phyloP scores from a whole-genome alignment of 2,797 vertebrate species.

The Tokudaia muenninki region DNA sequence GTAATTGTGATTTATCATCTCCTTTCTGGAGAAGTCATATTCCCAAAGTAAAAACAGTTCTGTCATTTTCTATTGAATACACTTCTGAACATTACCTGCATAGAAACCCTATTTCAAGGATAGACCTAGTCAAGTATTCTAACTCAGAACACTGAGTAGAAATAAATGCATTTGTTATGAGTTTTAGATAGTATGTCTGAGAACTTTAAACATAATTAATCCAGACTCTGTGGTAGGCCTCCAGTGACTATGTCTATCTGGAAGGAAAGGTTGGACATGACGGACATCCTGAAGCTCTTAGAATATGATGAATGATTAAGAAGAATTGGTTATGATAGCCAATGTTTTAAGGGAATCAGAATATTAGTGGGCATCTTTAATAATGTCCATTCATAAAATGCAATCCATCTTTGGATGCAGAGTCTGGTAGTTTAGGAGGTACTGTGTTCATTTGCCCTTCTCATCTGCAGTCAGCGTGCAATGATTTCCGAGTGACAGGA shows the following conservation, averaged over 20 bases:
- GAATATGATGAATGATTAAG: slow-evolving; percentile 8
- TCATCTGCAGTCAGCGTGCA: not conserved
- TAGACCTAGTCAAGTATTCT: slow-evolving; percentile 59
- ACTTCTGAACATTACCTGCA: slow-evolving; percentile 45
- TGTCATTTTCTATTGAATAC: slow-evolving; percentile 66
- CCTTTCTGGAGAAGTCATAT: slow-evolving; percentile 78
- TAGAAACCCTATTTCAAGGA: slow-evolving; percentile 33
- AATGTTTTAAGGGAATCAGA: not conserved
- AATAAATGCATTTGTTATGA: slow-evolving; percentile 41
- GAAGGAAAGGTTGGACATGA: not conserved
- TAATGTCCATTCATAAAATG: not conserved
- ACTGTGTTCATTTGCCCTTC: not conserved
- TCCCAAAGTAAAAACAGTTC: slow-evolving; percentile 50
- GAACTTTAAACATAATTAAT: slow-evolving; percentile 71
- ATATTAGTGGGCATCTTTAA: slow-evolving; percentile 15
- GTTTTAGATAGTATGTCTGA: slow-evolving; percentile 32
- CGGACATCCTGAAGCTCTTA: not conserved
- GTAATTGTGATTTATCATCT: slow-evolving; percentile 82
- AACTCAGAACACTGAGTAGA: slow-evolving; percentile 32
- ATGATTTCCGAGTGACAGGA: not conserved
- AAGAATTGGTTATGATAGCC: not conserved
- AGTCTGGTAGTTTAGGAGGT: not conserved
- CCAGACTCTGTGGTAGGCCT: slow-evolving; percentile 30
- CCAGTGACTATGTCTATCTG: not conserved
- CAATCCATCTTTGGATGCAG: not conserved